Conservation (phyloP, 2,888 invertebrate species). For the Nesidiocoris tenuis region DNA sequence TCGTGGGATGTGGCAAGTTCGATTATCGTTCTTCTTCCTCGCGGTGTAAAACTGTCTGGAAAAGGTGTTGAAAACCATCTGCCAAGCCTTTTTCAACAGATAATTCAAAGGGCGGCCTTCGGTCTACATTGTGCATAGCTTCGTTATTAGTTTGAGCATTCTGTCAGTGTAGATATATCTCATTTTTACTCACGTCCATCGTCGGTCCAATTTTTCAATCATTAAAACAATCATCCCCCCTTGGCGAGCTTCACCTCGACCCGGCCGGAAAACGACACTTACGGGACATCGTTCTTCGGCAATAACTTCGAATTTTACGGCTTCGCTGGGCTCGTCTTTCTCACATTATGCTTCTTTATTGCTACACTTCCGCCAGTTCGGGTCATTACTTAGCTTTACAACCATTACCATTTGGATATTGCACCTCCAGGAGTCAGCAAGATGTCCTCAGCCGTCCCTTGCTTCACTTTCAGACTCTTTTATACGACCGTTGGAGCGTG, state of each 20-base stretch:
- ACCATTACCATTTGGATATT: conserved; percentile 32
- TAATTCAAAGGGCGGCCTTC: too few relatives aligned
- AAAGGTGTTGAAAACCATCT: too few relatives aligned
- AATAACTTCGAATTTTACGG: not conserved
- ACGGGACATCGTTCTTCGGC: not conserved
- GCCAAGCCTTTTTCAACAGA: too few relatives aligned
- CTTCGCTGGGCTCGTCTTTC: not conserved
- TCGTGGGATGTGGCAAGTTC: too few relatives aligned
- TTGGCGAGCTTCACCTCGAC: not conserved
- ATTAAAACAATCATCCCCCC: not conserved
- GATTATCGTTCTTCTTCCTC: too few relatives aligned
- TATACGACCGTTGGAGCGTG: not conserved
- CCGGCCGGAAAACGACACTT: not conserved
- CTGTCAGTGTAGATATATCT: not conserved
- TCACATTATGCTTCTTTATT: conserved; percentile 4
- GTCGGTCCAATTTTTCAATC: conserved; percentile 1
- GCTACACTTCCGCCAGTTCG: conserved; percentile 4
- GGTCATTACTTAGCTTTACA: conserved; percentile 34
- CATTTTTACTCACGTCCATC: not conserved
- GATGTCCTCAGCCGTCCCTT: not conserved
- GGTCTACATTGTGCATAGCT: too few relatives aligned
- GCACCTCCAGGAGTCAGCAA: conserved; percentile 21
- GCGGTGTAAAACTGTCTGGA: too few relatives aligned
- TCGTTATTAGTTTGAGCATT: too few relatives aligned
- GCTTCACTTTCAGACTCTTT: not conserved